Base-by-base conservation (phyloP, 2,888 invertebrate species). In the Drosophila dives region DNA sequence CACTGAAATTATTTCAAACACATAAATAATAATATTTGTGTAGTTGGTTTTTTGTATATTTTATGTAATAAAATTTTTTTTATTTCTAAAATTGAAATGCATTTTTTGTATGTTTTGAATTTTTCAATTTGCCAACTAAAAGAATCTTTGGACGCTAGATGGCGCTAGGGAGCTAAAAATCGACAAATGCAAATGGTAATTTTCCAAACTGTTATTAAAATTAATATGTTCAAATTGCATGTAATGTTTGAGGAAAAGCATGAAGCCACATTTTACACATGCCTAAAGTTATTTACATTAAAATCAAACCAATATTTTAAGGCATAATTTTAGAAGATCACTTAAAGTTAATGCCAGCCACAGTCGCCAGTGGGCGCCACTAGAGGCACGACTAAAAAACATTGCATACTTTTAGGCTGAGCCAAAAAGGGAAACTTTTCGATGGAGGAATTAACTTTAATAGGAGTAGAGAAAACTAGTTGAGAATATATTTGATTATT, bases 341-440 rank as follows among this genome's bases (percentile, higher is more conserved):
- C 5, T 4, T 2, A 1, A 12, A n/a, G 3, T n/a, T 0, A 53
- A 38, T 63, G 54, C 34, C n/a, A 0, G 4, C 5, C 10, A 15
- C 1, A 5, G 36, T 12, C 58, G 48, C 17, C 11, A 17, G 33
- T 1, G 29, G 49, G 48, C 56, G 61, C 71, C 29, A 36, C 17
- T 1, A 11, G 4, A 12, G 5, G 1, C 26, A 17, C 0, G 10
- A 8, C 1, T 12, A 12, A 12, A 20, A 36, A 26, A 1, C 11
- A 20, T 45, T 45, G 74, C 68, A 58, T 68, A 74, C 63, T 64
- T 55, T 72, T 53, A 29, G 71, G 74, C 62, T 32, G 2, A 29
- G 1, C 4, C 20, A 23, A 4, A 23, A 45, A 45, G 15, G 8
- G 8, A 45, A 15, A n/a, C 20, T 0, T 5, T 0, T 20, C 42